A percentile compares a stretch with the other conserved stretches of the same genome.
phyloP scores from a whole-genome alignment of 2,113 vertebrate species.

The Siniperca knerii region DNA sequence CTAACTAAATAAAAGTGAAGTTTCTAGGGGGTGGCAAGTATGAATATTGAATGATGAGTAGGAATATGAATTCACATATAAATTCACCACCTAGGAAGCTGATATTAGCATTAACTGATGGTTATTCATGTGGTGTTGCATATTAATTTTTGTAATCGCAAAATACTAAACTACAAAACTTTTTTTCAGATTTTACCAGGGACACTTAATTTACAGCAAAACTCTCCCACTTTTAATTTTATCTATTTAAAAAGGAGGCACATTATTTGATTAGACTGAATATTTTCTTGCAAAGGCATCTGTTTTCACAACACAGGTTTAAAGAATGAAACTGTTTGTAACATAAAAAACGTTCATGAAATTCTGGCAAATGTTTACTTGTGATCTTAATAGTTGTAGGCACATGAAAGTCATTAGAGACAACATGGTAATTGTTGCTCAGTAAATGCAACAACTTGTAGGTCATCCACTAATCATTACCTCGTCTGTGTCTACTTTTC shows the following conservation, averaged over 20 bases:
- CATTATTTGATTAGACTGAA: not conserved
- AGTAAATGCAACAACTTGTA: slow-evolving; percentile 23
- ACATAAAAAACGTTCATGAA: not conserved
- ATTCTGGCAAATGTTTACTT: slow-evolving; percentile 4
- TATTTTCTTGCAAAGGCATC: not conserved
- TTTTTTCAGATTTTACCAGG: not conserved
- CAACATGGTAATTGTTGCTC: slow-evolving; percentile 11
- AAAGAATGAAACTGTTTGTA: not conserved
- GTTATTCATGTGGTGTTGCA: slow-evolving; percentile 17
- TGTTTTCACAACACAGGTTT: not conserved
- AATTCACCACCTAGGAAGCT: not conserved
- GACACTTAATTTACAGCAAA: not conserved
- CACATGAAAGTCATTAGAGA: slow-evolving; percentile 33
- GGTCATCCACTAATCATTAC: not conserved
- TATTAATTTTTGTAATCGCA: not conserved
- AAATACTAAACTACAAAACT: not conserved
- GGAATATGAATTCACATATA: slow-evolving; percentile 8
- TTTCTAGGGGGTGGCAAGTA: slow-evolving; percentile 21
- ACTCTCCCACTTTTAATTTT: not conserved
- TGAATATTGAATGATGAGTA: slow-evolving; percentile 3
- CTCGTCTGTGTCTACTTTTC: no score
- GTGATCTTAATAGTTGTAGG: slow-evolving; percentile 24
- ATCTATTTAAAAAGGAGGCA: not conserved
- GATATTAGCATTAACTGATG: slow-evolving; percentile 25
- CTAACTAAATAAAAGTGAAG: slow-evolving; percentile 55